Base-by-base conservation (phyloP, 2,888 invertebrate genomes). In the Anarsia innoxiella region DNA sequence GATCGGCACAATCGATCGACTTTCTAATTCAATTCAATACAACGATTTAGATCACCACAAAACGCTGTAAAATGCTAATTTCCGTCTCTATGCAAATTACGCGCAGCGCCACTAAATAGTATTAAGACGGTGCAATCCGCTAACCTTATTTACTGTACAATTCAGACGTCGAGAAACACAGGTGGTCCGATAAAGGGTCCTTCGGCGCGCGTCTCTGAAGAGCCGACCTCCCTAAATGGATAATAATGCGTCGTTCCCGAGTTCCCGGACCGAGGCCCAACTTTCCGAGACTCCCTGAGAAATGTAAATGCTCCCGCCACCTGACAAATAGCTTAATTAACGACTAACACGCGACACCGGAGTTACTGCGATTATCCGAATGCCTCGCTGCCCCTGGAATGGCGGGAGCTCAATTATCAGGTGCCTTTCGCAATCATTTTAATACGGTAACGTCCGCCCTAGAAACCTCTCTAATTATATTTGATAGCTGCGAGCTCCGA, bases 311-410 rank as follows among this genome's bases (percentile, higher is more conserved):
- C 73, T 65, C 58, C 66, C 57, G 62, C 63, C 69, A 66, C 64
- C 74, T 72, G 83, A 84, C 83, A 84, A 84, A 84, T 84, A 78
- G 82, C 83, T 84, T 84, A 82, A 84, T 84, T 84, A 84, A 82
- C 79, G 69, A 66, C 61, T 66, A 74, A 75, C 78, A 75, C 72
- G 69, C 67, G 67, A 73, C 67, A 57, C 61, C 58, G 62, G 67
- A 71, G 63, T 78, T 69, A 72, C 70, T 69, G 68, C 66, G 65
- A 71, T 71, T 69, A 70, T 70, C 64, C 56, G 59, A 68, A 73
- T 67, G 59, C 59, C 60, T 62, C 57, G 55, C 44, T 42, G 36
- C 46, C 42, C 32, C 40, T 39, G 45, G 19, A 3, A 19, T 6
- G 3, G 19, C 49, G n/a, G n/a, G 51, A 49, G 49, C 49, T 57